Base-by-base conservation (phyloP, 2,888 invertebrate species). In the Scelioninae gen. 1 region DNA sequence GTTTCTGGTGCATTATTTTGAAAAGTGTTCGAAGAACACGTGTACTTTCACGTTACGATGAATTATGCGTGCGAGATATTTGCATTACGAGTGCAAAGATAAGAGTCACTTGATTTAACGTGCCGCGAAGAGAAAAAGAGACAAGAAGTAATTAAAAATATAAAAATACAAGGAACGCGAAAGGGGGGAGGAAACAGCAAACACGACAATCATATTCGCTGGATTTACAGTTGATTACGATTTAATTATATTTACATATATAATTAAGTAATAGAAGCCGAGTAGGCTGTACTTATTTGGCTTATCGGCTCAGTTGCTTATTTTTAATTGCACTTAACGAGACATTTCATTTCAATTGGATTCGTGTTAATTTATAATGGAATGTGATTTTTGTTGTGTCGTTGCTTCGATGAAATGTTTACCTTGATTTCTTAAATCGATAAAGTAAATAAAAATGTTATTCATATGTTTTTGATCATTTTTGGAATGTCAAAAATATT, bases 11-110 rank as follows among this genome's bases (percentile, higher is more conserved):
- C 56, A 60, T 60, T 71, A 60, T 58, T 49, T 53, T 29, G 15
- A 34, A 16, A 13, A 31, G 40, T 60, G 75, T 38, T 62, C 72
- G 23, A 47, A 40, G 72, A 82, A 82, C 82, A 82, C 82, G 76
- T 82, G 82, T 82, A 71, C 76, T 71, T 77, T 82, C 71, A 62
- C 81, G 76, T 65, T 65, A 60, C 65, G 68, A 69, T 75, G 74
- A 80, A 75, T 69, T 75, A 81, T 75, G 63, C 81, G 81, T 43
- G 81, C 66, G 62, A 63, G 75, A 55, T 75, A 75, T 80, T 82
- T 81, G 69, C 82, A 71, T 77, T 72, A 47, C 77, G 55, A 62
- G 40, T 13, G 82, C 66, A 34, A 45, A 82, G 82, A 82, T 82
- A 77, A 82, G 75, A 53, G 63, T 69, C 80, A 56, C 65, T 65